phyloP scores from a whole-genome alignment of 35 echinoderm and acorn worm species.

The Hemicentrotus pulcherrimus region DNA sequence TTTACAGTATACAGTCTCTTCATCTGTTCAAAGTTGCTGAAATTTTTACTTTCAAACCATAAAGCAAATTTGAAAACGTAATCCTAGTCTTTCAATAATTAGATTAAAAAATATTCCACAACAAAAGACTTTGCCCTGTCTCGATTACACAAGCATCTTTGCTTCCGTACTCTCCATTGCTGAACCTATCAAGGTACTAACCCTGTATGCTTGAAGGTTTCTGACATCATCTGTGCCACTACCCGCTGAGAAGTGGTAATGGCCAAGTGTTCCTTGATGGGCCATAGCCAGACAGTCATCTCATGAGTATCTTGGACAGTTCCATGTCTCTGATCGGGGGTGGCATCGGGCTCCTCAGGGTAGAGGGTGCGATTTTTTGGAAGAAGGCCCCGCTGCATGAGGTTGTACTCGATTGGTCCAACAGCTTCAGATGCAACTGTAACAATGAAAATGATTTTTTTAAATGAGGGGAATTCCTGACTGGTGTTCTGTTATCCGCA shows the following conservation, averaged over 20 bases:
- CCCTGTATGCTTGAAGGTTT: background rate
- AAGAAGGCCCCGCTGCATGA: background rate
- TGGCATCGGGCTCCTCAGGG: background rate
- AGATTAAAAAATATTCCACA: no score
- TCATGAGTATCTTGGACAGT: background rate
- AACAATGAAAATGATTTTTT: background rate
- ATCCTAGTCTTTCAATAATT: no score
- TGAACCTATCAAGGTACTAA: background rate
- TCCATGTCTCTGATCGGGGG: background rate
- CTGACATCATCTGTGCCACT: background rate
- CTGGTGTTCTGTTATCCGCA: no score
- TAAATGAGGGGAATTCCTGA: no score
- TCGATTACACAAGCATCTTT: no score
- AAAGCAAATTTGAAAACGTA: no score
- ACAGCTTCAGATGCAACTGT: background rate
- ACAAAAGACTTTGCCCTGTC: no score
- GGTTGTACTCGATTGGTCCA: background rate
- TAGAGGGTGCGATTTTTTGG: background rate
- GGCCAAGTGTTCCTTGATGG: conserved; percentile 60
- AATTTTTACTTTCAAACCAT: no score
- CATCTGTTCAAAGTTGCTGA: no score
- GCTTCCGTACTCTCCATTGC: no score
- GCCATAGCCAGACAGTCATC: conserved; percentile 51
- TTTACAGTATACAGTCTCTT: no score
- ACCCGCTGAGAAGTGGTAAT: conserved; percentile 48